phyloP scores from a whole-genome alignment of 2,888 invertebrate species.

The Catocala nupta region DNA sequence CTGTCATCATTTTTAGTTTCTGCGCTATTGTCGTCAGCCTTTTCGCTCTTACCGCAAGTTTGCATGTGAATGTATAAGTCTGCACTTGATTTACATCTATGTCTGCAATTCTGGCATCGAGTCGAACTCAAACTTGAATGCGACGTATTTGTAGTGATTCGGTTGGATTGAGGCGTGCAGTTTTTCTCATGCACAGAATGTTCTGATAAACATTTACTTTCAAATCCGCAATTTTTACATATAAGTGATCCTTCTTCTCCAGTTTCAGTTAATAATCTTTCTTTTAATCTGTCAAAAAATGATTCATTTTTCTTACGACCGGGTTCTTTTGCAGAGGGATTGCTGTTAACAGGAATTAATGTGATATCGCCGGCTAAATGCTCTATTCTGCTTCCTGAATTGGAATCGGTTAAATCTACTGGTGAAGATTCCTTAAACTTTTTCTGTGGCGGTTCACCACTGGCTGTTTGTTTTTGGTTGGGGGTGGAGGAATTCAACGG shows the following conservation, averaged over 20 bases:
- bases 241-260: constrained; percentile 89
- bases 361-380: constrained; percentile 68
- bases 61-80: constrained; percentile 92
- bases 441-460: constrained; percentile 79
- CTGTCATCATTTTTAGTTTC: constrained; percentile 70
- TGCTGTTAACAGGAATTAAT: constrained; percentile 63
- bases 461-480: constrained; percentile 71
- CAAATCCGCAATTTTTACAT: constrained; percentile 91
- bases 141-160: constrained; percentile 70
- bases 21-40: constrained; percentile 64
- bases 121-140: constrained; percentile 89
- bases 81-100: constrained; percentile 94
- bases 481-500: constrained; percentile 88
- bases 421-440: constrained; percentile 72
- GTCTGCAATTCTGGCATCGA: constrained; percentile 94
- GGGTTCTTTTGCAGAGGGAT: constrained; percentile 65
- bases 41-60: constrained; percentile 88
- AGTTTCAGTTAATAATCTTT: constrained; percentile 89
- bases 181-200: constrained; percentile 92
- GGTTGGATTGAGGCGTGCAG: constrained; percentile 86
- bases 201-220: constrained; percentile 94
- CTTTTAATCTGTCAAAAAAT: constrained; percentile 94
- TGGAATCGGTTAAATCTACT: constrained; percentile 44
- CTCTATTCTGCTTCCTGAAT: constrained; percentile 54
- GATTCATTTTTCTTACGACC: constrained; percentile 90